These are phyloP conservation scores for Betta splendens DNA, from an alignment of 2,797 vertebrate genomes.

Conservation along the genomic window DNA sequence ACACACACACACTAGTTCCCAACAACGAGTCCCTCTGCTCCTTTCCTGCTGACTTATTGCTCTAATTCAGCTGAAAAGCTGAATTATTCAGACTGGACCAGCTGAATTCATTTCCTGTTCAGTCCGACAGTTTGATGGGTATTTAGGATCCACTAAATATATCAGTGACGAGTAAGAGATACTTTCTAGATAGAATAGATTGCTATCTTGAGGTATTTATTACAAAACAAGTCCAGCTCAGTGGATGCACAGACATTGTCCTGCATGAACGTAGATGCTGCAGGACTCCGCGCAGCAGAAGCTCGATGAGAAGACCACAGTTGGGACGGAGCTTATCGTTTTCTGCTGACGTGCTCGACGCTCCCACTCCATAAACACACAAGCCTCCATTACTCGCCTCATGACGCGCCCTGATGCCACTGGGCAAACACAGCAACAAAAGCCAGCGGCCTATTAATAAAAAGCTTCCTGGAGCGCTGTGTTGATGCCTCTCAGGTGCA, in stretches of 20 bases:
- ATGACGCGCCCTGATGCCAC: constrained; percentile 57
- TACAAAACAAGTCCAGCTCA: no score
- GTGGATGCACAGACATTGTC: no score
- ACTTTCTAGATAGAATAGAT: constrained; percentile 36
- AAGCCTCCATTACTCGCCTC: constrained; percentile 49
- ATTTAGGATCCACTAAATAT: constrained; percentile 39
- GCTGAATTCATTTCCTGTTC: constrained; percentile 70
- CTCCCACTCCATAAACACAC: constrained; percentile 55
- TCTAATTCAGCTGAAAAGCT: constrained; percentile 65
- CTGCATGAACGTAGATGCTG: no score
- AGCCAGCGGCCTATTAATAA: constrained; percentile 38
- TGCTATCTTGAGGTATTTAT: no score
- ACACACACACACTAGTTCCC: constrained; percentile 8
- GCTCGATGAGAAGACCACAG: neutral
- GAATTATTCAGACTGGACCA: constrained; percentile 65
- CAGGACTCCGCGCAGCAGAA: neutral
- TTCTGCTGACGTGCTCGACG: constrained; percentile 15
- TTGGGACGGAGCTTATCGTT: constrained; percentile 9
- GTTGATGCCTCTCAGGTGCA: constrained; percentile 50
- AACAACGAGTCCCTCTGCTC: constrained; percentile 25
- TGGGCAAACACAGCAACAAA: constrained; percentile 54
- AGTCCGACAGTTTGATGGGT: constrained; percentile 62
- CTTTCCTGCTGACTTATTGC: constrained; percentile 55
- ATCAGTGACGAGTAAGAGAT: constrained; percentile 37
- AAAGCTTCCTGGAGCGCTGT: constrained; percentile 37